Evolutionary conservation across 1,140 invertebrate species (phyloP).

Genomic region (Drosophila seguyi): DNA sequence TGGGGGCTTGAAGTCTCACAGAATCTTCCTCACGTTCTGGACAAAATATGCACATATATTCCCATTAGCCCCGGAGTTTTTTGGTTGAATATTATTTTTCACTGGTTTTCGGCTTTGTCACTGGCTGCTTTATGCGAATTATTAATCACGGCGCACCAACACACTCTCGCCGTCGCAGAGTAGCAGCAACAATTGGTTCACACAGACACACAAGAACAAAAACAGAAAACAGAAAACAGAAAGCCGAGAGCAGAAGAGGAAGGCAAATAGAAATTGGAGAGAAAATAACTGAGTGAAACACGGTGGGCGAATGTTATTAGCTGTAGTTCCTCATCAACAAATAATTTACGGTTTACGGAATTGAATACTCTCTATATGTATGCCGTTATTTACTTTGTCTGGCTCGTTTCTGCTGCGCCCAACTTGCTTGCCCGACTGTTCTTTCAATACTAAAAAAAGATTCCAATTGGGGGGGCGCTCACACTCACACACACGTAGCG

Average conservation of each 20-base stretch:
- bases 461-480: constrained; percentile 42
- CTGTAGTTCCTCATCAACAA: constrained; percentile 18
- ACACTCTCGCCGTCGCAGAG: constrained; percentile 20
- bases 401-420: constrained; percentile 49
- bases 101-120: constrained; percentile 45
- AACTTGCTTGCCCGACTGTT: constrained; percentile 62
- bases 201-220: constrained; percentile 39
- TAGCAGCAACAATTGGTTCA: constrained; percentile 57
- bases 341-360: constrained; percentile 29
- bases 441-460: constrained; percentile 58
- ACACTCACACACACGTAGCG: constrained; percentile 17
- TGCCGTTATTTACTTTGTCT: constrained; percentile 51
- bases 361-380: constrained; percentile 19
- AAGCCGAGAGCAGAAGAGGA: not conserved
- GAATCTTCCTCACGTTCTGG: constrained; percentile 15
- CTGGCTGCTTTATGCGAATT: constrained; percentile 30
- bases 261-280: constrained; percentile 13
- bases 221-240: constrained; percentile 31
- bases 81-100: constrained; percentile 55
- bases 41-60: not conserved
- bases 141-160: constrained; percentile 45
- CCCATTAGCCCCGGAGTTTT: constrained; percentile 32
- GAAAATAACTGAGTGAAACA: constrained; percentile 17
- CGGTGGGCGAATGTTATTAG: constrained; percentile 19
- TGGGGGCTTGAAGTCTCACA: not conserved